Evolutionary conservation across 1,140 invertebrate species (phyloP), one percentile per base, ranked within the genome.

Genomic region (Meloidogyne floridensis): DNA sequence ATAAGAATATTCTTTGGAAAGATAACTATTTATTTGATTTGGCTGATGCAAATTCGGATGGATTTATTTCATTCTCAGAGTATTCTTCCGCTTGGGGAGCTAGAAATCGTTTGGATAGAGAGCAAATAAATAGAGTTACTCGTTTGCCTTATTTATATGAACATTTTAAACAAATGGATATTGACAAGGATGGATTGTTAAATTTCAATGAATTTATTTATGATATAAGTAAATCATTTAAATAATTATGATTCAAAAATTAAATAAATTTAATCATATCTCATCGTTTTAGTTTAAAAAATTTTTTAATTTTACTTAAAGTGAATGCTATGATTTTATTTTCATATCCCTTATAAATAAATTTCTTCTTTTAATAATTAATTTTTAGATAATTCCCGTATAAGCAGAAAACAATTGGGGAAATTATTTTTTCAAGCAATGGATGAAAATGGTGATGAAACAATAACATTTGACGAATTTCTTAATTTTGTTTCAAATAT

Each of bases 111-210:
- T 65, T 65, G 5, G 5, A 65, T 65, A 6, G n/a, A 65, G 5
- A n/a, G 15, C 59, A 65, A 65, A n/a, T 65, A 65, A 65, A 65
- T 65, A 65, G n/a, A 65, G 7, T 65, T 65, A 65, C n/a, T 65
- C n/a, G n/a, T n/a, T 65, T 65, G n/a, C 59, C 59, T 65, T 65
- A 65, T 65, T 8, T 65, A n/a, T 65, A 5, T 65, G n/a, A 65
- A n/a, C 59, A 65, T 65, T 65, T 65, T 18, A 65, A 65, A 65
- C 59, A n/a, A 65, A 65, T 65, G 59, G 59, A 65, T 65, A 65
- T n/a, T n/a, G 7, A 65, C n/a, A 65, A n/a, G 2, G 59, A 65
- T 65, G n/a, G 6, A n/a, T 65, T 65, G n/a, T 65, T 65, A 65
- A 65, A 65, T 65, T 65, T 6, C n/a, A 65, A 65, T 65, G 59